Conservation (phyloP, 2,888 invertebrate genomes). For the Chymomyza caudatula region DNA sequence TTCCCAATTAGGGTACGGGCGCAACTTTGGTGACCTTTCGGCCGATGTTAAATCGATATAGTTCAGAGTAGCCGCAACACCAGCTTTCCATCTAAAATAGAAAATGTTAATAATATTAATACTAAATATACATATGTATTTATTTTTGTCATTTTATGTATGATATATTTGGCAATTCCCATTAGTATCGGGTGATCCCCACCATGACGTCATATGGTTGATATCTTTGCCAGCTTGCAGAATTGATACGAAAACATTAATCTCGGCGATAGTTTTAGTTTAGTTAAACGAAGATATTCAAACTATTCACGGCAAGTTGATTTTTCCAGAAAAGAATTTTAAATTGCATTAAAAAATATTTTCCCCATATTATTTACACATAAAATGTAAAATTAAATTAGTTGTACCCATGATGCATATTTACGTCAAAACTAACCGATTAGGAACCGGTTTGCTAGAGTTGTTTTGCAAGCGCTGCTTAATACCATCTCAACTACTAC, state of each 20-base stretch:
- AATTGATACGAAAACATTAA: not conserved
- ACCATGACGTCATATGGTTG: not conserved
- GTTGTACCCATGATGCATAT: not conserved
- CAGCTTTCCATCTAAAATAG: conserved; percentile 81
- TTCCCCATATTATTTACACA: not conserved
- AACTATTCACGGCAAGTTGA: too few species aligned
- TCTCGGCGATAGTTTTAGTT: not conserved
- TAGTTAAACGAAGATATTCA: too few species aligned
- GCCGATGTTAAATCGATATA: conserved; percentile 81
- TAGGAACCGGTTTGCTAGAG: conserved; percentile 54
- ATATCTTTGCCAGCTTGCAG: not conserved
- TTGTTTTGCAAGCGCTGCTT: conserved; percentile 53
- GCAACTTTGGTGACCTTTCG: conserved; percentile 85
- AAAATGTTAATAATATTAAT: not conserved
- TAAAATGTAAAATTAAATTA: conserved; percentile 11
- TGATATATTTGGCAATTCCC: not conserved
- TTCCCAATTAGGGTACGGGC: conserved; percentile 87
- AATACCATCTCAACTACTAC: conserved; percentile 9
- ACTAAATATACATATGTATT: too few species aligned
- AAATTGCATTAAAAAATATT: not conserved
- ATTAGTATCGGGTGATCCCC: not conserved
- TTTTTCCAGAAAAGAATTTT: not conserved
- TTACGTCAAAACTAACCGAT: not conserved
- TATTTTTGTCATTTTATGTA: not conserved
- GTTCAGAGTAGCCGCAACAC: conserved; percentile 85